phyloP scores from a whole-genome alignment of 2,797 vertebrate genomes.

The Epinephelus malabaricus region DNA sequence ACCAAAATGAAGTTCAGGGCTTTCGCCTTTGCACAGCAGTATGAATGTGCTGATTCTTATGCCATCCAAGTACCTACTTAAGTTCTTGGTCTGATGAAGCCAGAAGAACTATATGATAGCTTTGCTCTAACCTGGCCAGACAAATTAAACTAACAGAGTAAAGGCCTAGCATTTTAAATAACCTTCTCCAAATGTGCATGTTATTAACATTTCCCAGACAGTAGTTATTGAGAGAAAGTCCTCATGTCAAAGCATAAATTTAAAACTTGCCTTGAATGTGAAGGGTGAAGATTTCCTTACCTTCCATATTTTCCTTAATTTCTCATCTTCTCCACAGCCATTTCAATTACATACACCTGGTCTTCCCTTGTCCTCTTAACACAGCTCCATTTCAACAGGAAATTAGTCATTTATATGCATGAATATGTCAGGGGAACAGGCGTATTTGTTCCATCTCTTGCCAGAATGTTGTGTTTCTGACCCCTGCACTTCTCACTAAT shows the following conservation, averaged over 20 bases:
- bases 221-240: not conserved
- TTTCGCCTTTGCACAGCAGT: too few species aligned
- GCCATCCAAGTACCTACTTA: not conserved
- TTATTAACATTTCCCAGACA: not conserved
- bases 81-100: not conserved
- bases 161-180: not conserved
- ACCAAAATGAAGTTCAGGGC: too few species aligned
- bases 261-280: not conserved
- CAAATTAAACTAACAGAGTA: not conserved
- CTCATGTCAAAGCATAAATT: not conserved
- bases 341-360: not conserved
- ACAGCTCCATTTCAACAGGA: not conserved
- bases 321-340: not conserved
- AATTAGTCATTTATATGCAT: not conserved
- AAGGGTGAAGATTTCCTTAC: not conserved
- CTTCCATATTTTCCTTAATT: not conserved
- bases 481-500: slow-evolving; percentile 5
- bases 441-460: slow-evolving; percentile 4
- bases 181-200: not conserved
- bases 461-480: slow-evolving; percentile 19
- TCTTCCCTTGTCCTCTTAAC: not conserved
- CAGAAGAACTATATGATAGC: not conserved
- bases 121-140: not conserved
- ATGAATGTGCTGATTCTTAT: not conserved
- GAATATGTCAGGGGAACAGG: not conserved